Evolutionary conservation across 1,140 invertebrate species (phyloP).

Genomic region (Aphelenchoides avenae): DNA sequence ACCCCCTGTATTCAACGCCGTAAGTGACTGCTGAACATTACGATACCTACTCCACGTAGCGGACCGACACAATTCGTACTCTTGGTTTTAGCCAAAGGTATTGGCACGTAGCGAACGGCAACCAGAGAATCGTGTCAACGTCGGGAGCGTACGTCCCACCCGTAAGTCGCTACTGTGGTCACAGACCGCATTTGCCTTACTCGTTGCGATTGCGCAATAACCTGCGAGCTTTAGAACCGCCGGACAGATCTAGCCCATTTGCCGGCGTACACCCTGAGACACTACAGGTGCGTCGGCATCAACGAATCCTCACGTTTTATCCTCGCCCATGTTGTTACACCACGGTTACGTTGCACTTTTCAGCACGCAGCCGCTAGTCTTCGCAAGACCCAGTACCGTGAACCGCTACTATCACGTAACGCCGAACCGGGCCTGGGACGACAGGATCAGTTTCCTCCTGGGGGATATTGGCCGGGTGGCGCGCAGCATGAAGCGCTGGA

Average conservation of each 20-base stretch:
- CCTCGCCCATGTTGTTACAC: too few species aligned
- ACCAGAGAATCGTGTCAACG: constrained; percentile 46
- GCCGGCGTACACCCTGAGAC: constrained; percentile 47
- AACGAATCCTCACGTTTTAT: constrained; percentile 15
- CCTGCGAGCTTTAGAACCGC: constrained; percentile 31
- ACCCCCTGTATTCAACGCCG: constrained; percentile 21
- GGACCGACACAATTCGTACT: background rate
- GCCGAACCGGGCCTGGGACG: constrained; percentile 9
- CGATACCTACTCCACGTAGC: constrained; percentile 4
- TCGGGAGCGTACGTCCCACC: constrained; percentile 44
- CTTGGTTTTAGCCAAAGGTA: constrained; percentile 25
- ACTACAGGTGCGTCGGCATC: constrained; percentile 17
- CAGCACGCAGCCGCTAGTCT: constrained; percentile 49
- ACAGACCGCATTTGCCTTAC: background rate
- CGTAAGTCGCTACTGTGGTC: constrained; percentile 16
- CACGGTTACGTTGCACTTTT: constrained; percentile 31
- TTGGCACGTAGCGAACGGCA: constrained; percentile 39
- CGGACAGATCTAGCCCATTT: constrained; percentile 39
- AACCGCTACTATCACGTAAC: constrained; percentile 37
- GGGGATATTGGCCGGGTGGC: constrained; percentile 41
- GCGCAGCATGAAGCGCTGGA: constrained; percentile 34
- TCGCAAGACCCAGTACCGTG: constrained; percentile 47
- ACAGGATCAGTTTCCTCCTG: constrained; percentile 39
- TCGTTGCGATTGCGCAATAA: constrained; percentile 9
- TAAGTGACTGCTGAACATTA: background rate